Evolutionary conservation across 2,888 invertebrate species (phyloP).

Genomic region (Acanthosepion esculentum): DNA sequence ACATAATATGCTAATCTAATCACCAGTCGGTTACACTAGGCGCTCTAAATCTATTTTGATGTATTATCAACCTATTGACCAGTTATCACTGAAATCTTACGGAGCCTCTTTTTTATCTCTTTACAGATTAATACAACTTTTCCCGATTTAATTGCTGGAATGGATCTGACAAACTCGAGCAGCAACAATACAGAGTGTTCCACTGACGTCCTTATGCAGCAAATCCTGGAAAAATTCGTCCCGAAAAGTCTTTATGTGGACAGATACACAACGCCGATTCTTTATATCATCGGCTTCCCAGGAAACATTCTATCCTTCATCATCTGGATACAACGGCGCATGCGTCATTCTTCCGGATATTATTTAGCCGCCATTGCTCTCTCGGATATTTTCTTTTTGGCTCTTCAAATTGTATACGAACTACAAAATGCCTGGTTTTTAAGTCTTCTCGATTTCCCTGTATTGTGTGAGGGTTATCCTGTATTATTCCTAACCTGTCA

Average conservation of each 20-base stretch:
- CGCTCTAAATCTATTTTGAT: no score
- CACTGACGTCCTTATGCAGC: background rate
- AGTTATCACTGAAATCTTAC: no score
- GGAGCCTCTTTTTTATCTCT: no score
- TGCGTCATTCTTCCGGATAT: conserved; percentile 74
- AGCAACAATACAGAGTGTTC: background rate
- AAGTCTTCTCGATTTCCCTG: conserved; percentile 62
- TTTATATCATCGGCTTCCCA: conserved; percentile 73
- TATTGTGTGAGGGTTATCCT: conserved; percentile 71
- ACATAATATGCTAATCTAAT: no score
- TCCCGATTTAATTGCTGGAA: background rate
- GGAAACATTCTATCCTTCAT: conserved; percentile 73
- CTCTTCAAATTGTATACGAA: conserved; percentile 69
- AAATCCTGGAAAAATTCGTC: background rate
- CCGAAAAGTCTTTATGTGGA: conserved; percentile 55
- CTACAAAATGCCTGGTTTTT: conserved; percentile 68
- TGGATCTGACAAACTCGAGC: background rate
- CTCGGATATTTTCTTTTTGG: conserved; percentile 71
- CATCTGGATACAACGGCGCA: conserved; percentile 73
- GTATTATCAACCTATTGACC: no score
- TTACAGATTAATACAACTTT: conserved; percentile 35
- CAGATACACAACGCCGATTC: conserved; percentile 68
- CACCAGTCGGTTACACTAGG: no score
- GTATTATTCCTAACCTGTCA: conserved; percentile 71
- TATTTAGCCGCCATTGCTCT: conserved; percentile 74